These are phyloP conservation scores for Notolabrus celidotus DNA, from an alignment of 2,797 vertebrate genomes.

Conservation along the genomic window DNA sequence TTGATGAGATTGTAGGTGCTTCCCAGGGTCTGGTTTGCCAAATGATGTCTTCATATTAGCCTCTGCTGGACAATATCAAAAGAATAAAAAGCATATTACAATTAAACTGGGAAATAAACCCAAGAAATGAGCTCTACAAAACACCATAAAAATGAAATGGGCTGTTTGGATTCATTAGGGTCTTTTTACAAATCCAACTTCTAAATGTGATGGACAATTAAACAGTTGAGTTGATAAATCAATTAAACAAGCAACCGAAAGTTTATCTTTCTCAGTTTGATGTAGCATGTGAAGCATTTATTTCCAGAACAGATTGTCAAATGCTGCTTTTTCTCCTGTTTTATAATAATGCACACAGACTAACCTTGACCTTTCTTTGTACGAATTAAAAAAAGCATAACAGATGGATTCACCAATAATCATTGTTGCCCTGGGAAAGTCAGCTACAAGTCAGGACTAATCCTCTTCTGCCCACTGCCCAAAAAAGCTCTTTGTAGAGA, in stretches of 20 bases:
- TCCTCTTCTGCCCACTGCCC: not conserved
- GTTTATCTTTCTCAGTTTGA: not conserved
- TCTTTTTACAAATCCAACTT: not conserved
- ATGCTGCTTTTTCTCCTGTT: not conserved
- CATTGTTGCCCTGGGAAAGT: not conserved
- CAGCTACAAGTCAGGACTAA: not conserved
- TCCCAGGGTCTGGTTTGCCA: slow-evolving; percentile 81
- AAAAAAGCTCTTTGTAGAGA: not conserved
- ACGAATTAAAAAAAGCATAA: not conserved
- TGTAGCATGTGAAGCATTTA: not conserved
- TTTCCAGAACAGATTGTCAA: not conserved
- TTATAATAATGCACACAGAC: not conserved
- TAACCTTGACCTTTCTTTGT: not conserved
- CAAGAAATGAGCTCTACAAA: not conserved
- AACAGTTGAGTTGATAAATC: not conserved
- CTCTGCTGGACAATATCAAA: slow-evolving; percentile 60
- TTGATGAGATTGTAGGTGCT: slow-evolving; percentile 62
- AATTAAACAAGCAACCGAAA: not conserved
- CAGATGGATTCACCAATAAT: not conserved
- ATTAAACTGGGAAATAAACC: not conserved
- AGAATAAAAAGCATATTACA: slow-evolving; percentile 39
- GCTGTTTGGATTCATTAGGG: not conserved
- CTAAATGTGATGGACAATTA: not conserved
- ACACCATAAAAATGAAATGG: not conserved
- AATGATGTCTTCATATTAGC: slow-evolving; percentile 86